A percentile compares a stretch with the other conserved stretches of the same genome.
Conservation (phyloP, 2,113 vertebrate genomes). For the Nicator chloris region DNA sequence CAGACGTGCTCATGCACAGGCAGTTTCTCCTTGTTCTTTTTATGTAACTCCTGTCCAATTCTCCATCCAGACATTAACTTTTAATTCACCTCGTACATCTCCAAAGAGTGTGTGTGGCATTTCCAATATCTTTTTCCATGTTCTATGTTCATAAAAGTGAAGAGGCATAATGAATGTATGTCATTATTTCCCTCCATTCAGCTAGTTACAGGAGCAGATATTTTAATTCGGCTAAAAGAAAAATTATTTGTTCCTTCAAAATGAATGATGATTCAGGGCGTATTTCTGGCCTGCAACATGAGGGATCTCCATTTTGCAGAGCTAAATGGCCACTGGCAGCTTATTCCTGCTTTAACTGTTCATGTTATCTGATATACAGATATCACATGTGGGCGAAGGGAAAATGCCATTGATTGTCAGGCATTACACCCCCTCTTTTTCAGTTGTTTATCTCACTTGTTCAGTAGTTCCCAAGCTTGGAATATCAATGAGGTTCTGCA, state of each 20-base stretch:
- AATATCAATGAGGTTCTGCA: not conserved
- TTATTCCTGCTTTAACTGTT: conserved; percentile 1
- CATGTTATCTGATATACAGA: not conserved
- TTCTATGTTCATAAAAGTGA: not conserved
- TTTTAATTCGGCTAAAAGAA: conserved; percentile 3
- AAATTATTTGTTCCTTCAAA: not conserved
- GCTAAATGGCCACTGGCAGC: not conserved
- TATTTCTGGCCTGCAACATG: not conserved
- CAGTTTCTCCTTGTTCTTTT: not conserved
- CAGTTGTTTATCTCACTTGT: not conserved
- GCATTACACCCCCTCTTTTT: not conserved
- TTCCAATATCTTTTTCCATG: not conserved
- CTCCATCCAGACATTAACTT: conserved; percentile 23
- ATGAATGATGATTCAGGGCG: not conserved
- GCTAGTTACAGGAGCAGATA: not conserved
- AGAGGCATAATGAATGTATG: not conserved
- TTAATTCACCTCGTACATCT: not conserved
- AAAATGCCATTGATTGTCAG: not conserved
- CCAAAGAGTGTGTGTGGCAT: not conserved
- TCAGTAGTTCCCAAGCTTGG: not conserved
- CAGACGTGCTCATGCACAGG: not conserved
- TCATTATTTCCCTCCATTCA: conserved; percentile 3
- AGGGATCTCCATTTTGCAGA: not conserved
- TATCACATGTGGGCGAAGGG: not conserved
- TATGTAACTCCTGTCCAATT: not conserved